These are phyloP conservation scores for Sebastiscus albofasciatus DNA, from an alignment of 2,797 vertebrate species.

Conservation along the genomic window DNA sequence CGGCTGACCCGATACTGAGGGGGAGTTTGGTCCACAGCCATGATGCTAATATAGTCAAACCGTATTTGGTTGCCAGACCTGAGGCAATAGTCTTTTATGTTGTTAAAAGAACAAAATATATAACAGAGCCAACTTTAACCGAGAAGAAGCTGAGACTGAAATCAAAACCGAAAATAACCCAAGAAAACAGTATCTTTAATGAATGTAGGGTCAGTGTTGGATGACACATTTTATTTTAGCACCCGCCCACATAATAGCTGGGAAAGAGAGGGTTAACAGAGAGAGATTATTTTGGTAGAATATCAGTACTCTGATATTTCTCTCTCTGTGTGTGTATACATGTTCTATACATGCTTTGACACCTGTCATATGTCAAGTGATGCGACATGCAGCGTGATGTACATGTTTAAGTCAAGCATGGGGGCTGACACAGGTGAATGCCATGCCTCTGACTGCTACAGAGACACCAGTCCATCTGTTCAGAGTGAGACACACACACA, in stretches of 20 bases:
- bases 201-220: neutral
- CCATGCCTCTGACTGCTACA: constrained; percentile 61
- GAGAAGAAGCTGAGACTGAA: neutral
- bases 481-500: constrained; percentile 8
- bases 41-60: constrained; percentile 1
- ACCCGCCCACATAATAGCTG: neutral
- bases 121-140: neutral
- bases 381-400: constrained; percentile 44
- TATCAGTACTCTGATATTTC: neutral
- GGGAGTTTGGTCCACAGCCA: neutral
- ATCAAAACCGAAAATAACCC: neutral
- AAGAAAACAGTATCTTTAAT: neutral
- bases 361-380: constrained; percentile 63
- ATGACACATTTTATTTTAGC: neutral
- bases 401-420: constrained; percentile 44
- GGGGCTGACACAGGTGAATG: constrained; percentile 59
- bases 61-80: neutral
- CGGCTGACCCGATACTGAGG: constrained; percentile 11
- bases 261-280: neutral
- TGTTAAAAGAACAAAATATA: neutral
- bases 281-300: neutral
- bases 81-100: neutral
- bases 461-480: constrained; percentile 69
- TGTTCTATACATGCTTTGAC: constrained; percentile 22
- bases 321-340: neutral